Percentiles rank a stretch among this genome's conserved stretches.
These are phyloP conservation scores for Ancistrus triradiatus DNA, from an alignment of 2,113 vertebrate species.

Conservation along the genomic window DNA sequence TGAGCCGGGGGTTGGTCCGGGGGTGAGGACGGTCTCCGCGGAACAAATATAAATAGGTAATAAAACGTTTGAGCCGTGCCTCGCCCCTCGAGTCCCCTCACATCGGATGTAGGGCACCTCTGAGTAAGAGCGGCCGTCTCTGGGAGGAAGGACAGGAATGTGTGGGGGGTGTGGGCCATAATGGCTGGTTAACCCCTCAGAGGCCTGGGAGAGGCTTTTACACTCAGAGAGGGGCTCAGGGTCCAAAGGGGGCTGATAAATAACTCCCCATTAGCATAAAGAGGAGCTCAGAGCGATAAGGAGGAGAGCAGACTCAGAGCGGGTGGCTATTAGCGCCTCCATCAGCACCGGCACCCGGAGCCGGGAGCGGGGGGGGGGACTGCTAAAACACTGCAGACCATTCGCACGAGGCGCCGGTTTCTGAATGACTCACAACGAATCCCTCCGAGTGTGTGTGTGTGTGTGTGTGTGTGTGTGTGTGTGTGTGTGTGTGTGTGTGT, in stretches of 20 bases:
- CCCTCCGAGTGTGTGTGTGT: constrained; percentile 1
- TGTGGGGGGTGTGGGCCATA: background rate
- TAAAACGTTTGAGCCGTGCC: background rate
- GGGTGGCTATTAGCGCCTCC: background rate
- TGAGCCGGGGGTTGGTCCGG: background rate
- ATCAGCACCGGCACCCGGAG: background rate
- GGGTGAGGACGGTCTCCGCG: background rate
- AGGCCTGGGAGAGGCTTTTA: background rate
- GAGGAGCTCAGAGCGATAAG: background rate
- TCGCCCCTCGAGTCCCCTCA: too few species aligned
- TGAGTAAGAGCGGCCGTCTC: too few species aligned
- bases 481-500: constrained; percentile 1
- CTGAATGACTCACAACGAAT: constrained; percentile 22
- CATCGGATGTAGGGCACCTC: too few species aligned
- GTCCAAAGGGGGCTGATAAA: background rate
- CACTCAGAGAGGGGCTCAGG: background rate
- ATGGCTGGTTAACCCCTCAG: background rate
- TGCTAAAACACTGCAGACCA: constrained; percentile 23
- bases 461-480: constrained; percentile 26
- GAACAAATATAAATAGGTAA: background rate
- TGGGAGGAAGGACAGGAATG: background rate
- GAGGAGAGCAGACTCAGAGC: background rate
- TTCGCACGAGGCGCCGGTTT: constrained; percentile 27
- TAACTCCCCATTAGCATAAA: background rate
- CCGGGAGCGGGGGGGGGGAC: background rate